Evolutionary conservation across 2,113 vertebrate species (phyloP), one percentile per base, ranked within the genome.

Genomic region (Rafetus swinhoei): DNA sequence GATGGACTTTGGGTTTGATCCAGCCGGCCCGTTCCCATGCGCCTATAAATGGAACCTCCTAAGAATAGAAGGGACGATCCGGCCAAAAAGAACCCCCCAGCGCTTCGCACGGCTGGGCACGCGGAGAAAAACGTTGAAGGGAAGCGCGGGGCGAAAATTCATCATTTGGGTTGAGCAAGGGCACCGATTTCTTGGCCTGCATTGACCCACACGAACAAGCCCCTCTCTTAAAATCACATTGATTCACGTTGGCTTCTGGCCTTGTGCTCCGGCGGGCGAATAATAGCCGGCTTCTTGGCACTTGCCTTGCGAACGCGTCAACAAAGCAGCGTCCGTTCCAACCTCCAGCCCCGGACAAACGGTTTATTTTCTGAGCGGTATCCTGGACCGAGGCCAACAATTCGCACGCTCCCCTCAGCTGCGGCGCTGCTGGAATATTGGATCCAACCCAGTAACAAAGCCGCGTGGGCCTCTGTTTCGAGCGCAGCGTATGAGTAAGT

Each of bases 11-110:
- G 91, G 85, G 85, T 2, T 72, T 0, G 5, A 13, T 72, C 91
- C 95, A 87, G 74, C 32, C 45, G 0, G 0, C 32, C 9, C 60
- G 3, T 4, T 57, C 1, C 1, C 1, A 2, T 0, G 0, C 15
- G 29, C 6, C 88, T 79, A 55, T 55, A 94, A 91, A 95, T 55
- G 65, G 32, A 35, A 35, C 32, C 19, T n/a, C 45, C n/a, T 69
- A 69, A 69, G 32, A 69, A 69, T 35, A 69, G 16, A 21, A 35
- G 5, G 21, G 32, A 19, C 4, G 15, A 69, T n/a, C 19, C 16
- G n/a, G 18, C 16, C 18, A 9, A n/a, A 69, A 69, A 69, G 62
- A 69, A 69, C n/a, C 62, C 14, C 65, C n/a, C 6, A 69, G 16
- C 65, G n/a, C 2, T n/a, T 35, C n/a, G 21, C 35, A 35, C 65